phyloP scores from a whole-genome alignment of 2,797 vertebrate genomes.

The Micromesistius poutassou region DNA sequence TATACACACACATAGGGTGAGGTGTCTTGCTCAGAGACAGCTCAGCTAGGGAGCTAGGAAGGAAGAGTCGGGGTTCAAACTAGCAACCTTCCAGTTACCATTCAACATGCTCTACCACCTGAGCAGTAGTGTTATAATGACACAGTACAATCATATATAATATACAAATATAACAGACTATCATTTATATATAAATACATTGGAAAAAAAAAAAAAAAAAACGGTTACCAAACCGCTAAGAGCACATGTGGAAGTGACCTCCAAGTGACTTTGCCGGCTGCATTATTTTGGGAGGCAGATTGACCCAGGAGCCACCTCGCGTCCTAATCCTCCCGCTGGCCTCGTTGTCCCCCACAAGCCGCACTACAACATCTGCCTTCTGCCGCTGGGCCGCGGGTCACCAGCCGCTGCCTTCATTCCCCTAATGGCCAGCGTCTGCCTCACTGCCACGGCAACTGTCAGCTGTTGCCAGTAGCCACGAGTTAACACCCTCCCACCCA shows the following conservation, averaged over 20 bases:
- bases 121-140: not conserved
- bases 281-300: not conserved
- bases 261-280: not conserved
- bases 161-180: not conserved
- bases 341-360: not conserved
- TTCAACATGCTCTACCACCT: not conserved
- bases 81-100: not conserved
- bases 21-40: not conserved
- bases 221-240: not conserved
- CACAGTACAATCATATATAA: not conserved
- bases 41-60: not conserved
- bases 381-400: not conserved
- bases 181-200: not conserved
- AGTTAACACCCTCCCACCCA: not conserved
- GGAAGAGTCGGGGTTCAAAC: not conserved
- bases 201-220: not conserved
- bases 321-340: not conserved
- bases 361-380: not conserved
- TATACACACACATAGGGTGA: not conserved
- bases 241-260: not conserved
- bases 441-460: not conserved
- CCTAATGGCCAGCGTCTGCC: constrained; percentile 1
- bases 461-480: not conserved
- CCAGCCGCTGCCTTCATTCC: not conserved
- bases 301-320: not conserved